These are phyloP conservation scores for Plectropomus leopardus DNA, from an alignment of 2,113 vertebrate genomes.

Conservation along the genomic window DNA sequence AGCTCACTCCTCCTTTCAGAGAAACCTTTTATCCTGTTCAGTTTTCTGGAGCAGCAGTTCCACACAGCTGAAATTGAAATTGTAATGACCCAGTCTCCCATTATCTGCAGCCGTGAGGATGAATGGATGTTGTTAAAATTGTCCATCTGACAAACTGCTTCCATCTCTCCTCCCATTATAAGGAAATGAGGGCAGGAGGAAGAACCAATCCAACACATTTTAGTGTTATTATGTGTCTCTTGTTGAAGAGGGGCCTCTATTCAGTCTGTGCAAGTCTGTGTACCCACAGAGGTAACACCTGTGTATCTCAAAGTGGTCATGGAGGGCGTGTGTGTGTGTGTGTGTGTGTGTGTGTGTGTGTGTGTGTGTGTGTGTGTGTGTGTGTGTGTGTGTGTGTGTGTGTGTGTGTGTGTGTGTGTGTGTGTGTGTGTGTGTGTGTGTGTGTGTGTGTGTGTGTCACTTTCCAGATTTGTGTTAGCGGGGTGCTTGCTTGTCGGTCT, in stretches of 20 bases:
- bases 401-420: neutral
- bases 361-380: neutral
- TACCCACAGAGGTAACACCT: neutral
- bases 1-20: conserved; percentile 30
- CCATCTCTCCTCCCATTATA: conserved; percentile 45
- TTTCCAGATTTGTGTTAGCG: neutral
- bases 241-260: conserved; percentile 35
- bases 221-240: conserved; percentile 15
- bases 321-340: neutral
- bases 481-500: neutral
- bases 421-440: neutral
- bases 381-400: neutral
- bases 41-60: conserved; percentile 37
- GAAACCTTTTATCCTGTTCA: conserved; percentile 30
- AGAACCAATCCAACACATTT: conserved; percentile 22
- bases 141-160: conserved; percentile 42
- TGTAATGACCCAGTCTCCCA: conserved; percentile 18
- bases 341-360: neutral
- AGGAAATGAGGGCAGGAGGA: conserved; percentile 47
- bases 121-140: conserved; percentile 60
- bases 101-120: conserved; percentile 39
- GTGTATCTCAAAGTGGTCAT: neutral
- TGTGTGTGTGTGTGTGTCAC: neutral
- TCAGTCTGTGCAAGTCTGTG: conserved; percentile 20
- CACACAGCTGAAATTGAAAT: conserved; percentile 52